Evolutionary conservation across 2,888 invertebrate genomes (phyloP).

Genomic region (Osedax fenrisi): DNA sequence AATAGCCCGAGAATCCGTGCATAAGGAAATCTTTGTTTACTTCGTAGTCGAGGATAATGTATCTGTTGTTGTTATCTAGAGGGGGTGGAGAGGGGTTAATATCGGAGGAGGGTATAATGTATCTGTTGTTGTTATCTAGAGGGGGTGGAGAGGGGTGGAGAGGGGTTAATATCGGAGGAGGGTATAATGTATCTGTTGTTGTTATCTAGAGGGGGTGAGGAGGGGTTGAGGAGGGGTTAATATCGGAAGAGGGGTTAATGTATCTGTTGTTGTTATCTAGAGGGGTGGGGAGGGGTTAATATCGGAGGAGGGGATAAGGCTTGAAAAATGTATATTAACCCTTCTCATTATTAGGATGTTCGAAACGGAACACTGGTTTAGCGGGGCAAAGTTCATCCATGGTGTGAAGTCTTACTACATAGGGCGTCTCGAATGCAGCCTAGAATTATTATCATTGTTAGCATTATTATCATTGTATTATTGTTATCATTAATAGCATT

Average conservation of each 20-base stretch:
- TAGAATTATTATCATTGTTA: slow-evolving; percentile 37
- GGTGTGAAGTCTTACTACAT: slow-evolving; percentile 81
- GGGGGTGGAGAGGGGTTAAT: no score
- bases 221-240: neutral
- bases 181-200: slow-evolving; percentile 65
- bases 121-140: slow-evolving; percentile 60
- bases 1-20: slow-evolving; percentile 91
- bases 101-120: slow-evolving; percentile 60
- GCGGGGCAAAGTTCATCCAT: slow-evolving; percentile 66
- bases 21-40: slow-evolving; percentile 66
- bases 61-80: slow-evolving; percentile 60
- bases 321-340: neutral
- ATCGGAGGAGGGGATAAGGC: neutral
- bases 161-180: slow-evolving; percentile 60
- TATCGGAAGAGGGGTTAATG: neutral
- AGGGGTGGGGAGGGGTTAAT: neutral
- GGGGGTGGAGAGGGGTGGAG: no score
- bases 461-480: neutral
- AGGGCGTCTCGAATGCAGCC: slow-evolving; percentile 66
- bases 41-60: slow-evolving; percentile 60
- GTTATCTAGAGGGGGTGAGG: slow-evolving; percentile 49
- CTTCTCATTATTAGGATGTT: slow-evolving; percentile 70
- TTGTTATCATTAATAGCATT: neutral
- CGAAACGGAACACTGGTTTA: slow-evolving; percentile 70
- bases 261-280: slow-evolving; percentile 62